Conservation (phyloP, 2,797 vertebrate species). For the Pelochelys cantorii region DNA sequence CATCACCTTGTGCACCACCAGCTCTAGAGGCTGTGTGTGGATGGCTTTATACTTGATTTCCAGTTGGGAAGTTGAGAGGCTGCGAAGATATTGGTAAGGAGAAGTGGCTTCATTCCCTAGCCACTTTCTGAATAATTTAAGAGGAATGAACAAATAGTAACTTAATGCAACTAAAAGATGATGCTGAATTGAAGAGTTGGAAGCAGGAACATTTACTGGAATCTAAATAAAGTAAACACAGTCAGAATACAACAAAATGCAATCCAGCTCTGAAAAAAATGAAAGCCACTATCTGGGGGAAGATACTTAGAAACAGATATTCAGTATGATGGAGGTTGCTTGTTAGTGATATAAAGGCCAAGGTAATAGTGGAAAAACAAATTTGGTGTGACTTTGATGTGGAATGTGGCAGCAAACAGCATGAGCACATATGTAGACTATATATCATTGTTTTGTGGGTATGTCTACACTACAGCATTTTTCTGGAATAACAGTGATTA, state of each 20-base stretch:
- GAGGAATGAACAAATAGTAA: neutral
- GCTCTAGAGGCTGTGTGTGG: neutral
- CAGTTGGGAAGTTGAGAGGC: neutral
- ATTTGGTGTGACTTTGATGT: neutral
- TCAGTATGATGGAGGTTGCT: neutral
- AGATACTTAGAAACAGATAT: neutral
- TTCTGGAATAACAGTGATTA: too few relatives aligned
- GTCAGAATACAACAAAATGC: neutral
- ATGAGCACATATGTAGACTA: neutral
- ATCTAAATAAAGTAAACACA: neutral
- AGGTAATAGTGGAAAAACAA: neutral
- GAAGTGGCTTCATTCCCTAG: neutral
- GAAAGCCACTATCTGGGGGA: too few relatives aligned
- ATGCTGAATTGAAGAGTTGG: neutral
- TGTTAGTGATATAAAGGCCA: neutral
- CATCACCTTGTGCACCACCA: neutral
- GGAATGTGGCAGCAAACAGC: neutral
- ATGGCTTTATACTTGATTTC: neutral
- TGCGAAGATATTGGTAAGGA: neutral
- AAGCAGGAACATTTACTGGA: neutral
- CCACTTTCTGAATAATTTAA: neutral
- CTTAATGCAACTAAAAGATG: neutral
- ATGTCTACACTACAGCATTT: too few relatives aligned
- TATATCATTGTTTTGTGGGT: neutral
- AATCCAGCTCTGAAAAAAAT: neutral